Base-by-base conservation (phyloP, 1,140 invertebrate species). In the Semibalanus balanoides region DNA sequence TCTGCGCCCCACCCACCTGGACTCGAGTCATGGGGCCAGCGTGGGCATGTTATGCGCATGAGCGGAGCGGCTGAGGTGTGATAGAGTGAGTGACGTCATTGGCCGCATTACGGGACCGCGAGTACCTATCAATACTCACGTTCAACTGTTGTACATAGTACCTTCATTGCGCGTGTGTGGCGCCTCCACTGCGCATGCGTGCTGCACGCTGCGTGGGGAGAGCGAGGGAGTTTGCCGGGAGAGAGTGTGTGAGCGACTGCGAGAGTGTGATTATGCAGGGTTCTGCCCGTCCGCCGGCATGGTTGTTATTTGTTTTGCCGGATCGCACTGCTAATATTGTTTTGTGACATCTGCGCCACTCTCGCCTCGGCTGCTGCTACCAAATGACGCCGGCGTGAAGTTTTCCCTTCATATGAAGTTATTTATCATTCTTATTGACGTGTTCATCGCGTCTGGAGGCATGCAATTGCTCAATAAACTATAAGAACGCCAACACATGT, bases 381-480 rank as follows among this genome's bases (percentile, higher is more conserved):
- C 51, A 64, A 25, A 64, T 25, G 11, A 64, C 22, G 51, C 51
- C 51, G 22, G 51, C 22, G 51, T 64, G 51, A 25, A 3, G 9
- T 64, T 64, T 64, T 64, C 51, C 51, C 51, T 30, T 11, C n/a
- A n/a, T 27, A n/a, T 25, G 19, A n/a, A 31, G 25, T 22, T 74
- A 35, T 74, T 74, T 74, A 43, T 31, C 40, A 74, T 74, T 74
- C 31, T 74, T 74, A 74, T 74, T 30, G 35, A 74, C n/a, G n/a
- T 74, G 35, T 19, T 64, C 11, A 25, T 19, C 51, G 51, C 11
- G 22, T 28, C 74, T 29, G n/a, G 35, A 28, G 51, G 29, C n/a
- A 64, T 30, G n/a, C 30, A 7, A n/a, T 30, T 74, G 74, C 51
- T 74, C 35, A 43, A 43, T 74, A 28, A 40, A 74, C 51, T 11